phyloP scores from a whole-genome alignment of 2,797 vertebrate genomes.

The Mustela erminea region DNA sequence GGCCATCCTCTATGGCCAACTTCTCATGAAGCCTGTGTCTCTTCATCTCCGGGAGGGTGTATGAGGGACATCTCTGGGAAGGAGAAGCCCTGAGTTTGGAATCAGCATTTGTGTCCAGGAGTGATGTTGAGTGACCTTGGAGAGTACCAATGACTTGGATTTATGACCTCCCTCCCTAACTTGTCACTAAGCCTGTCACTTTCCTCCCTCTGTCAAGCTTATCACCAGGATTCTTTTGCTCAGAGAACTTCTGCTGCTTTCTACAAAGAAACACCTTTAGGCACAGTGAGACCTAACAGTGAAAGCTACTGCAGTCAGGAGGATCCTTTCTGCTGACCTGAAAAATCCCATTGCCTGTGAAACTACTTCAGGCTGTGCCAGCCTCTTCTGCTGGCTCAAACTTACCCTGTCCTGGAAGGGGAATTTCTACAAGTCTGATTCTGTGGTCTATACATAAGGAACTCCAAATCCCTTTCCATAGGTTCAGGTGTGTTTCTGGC shows the following conservation, averaged over 20 bases:
- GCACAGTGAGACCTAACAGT: fast-evolving
- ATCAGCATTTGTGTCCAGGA: neutral
- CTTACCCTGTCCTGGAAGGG: neutral
- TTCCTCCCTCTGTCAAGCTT: neutral
- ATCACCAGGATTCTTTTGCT: neutral
- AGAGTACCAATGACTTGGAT: neutral
- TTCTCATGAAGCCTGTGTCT: neutral
- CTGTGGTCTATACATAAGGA: too few relatives aligned
- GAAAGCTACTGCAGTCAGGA: neutral
- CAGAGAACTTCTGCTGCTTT: neutral
- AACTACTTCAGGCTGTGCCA: fast-evolving
- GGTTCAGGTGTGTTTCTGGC: neutral
- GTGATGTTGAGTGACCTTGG: neutral
- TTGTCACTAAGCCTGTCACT: fast-evolving
- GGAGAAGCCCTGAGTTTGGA: neutral
- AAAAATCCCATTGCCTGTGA: neutral
- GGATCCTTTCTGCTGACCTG: fast-evolving
- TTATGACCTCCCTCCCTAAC: neutral
- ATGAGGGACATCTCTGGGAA: fast-evolving
- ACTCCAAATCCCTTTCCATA: neutral
- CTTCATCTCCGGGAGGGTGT: neutral
- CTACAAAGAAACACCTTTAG: neutral
- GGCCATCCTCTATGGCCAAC: neutral
- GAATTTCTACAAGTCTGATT: neutral
- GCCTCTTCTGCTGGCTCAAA: neutral